Percentiles rank a stretch among this genome's conserved stretches.
Evolutionary conservation across 23 tunicate genomes (phyloP).

Genomic region (Pegea sp.): DNA sequence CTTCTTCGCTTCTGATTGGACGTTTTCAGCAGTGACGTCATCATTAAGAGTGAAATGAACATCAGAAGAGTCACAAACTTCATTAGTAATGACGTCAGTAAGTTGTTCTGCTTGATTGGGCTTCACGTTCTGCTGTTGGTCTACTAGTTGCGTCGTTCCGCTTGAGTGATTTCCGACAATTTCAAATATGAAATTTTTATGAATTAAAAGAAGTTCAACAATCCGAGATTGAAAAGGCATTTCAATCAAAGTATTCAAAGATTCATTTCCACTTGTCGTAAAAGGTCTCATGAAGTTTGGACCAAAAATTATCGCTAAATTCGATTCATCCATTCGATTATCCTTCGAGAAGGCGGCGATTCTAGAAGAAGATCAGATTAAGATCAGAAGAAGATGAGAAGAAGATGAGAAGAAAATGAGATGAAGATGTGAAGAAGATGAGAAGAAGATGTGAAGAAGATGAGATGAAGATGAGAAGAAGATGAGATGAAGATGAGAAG

Average conservation of each 20-base stretch:
- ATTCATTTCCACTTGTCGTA: slow-evolving; percentile 49
- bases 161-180: slow-evolving; percentile 30
- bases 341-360: slow-evolving; percentile 26
- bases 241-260: slow-evolving; percentile 46
- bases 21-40: too few relatives aligned
- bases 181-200: slow-evolving; percentile 35
- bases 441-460: too few relatives aligned
- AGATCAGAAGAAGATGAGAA: too few relatives aligned
- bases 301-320: slow-evolving; percentile 74
- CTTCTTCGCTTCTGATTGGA: too few relatives aligned
- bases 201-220: slow-evolving; percentile 48
- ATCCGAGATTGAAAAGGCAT: slow-evolving; percentile 66
- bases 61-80: not conserved
- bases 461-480: too few relatives aligned
- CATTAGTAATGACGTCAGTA: too few relatives aligned
- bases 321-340: slow-evolving; percentile 69
- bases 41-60: not conserved
- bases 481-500: too few relatives aligned
- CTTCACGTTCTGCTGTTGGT: too few relatives aligned
- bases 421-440: too few relatives aligned
- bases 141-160: too few relatives aligned
- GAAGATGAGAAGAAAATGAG: too few relatives aligned
- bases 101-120: too few relatives aligned
- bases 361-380: slow-evolving; percentile 17
- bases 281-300: slow-evolving; percentile 59